Base-by-base conservation (phyloP, 2,797 vertebrate species). In the Sardinella longiceps region DNA sequence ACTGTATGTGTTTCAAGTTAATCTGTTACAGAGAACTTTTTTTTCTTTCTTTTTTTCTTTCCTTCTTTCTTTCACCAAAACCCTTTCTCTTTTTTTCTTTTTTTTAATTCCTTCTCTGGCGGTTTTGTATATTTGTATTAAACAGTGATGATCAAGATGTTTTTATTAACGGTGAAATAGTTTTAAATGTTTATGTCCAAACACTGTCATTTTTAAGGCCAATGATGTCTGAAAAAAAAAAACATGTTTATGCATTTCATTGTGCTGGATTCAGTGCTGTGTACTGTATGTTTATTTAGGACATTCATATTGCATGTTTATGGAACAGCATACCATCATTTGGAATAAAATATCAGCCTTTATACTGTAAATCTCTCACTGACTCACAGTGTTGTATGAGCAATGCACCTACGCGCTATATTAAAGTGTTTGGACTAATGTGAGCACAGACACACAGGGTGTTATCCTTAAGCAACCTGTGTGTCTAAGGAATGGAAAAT, bases 251-350 rank as follows among this genome's bases (percentile, higher is more conserved):
- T 80, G 66, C 81, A 23, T 33, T 25, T 84, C 48, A 81, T n/a
- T 87, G 83, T 86, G 83, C n/a, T 82, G 45, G 51, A 87, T 82
- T 88, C 87, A 86, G 85, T 87, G 87, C 87, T 84, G 87, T 83
- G 82, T 80, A 86, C 88, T 90, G 87, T 87, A 85, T 48, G 66
- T 30, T 74, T 74, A 74, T 74, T 74, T 20, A 46, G 84, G 30
- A 81, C 48, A 56, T 50, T 33, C 18, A 33, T 51, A 33, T 81
- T 81, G 81, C 28, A 81, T 51, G 53, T 7, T 82, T 60, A 43
- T 82, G 80, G 39, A 28, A 53, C 53, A 46, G 48, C 51, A 84
- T 80, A 84, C 53, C 20, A 51, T 37, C 46, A 83, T 82, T 50
- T 77, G 80, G 77, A 80, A 82, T 63, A 28, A 39, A 43, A 83